phyloP scores from a whole-genome alignment of 2,888 invertebrate species.

The Chalcosyrphus nemorum region DNA sequence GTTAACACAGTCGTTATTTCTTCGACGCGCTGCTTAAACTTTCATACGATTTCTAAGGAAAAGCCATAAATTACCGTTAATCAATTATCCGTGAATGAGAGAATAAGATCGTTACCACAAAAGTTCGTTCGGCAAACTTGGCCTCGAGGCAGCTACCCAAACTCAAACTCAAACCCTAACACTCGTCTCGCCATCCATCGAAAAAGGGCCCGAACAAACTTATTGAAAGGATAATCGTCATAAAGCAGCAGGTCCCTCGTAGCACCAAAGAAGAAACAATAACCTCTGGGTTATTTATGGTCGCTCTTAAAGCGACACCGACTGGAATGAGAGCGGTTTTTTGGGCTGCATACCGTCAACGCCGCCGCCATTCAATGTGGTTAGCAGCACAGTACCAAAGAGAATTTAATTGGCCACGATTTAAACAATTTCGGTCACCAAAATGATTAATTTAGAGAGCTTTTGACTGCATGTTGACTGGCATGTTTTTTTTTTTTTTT shows the following conservation, averaged over 20 bases:
- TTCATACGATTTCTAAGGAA: constrained; percentile 56
- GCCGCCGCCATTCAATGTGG: constrained; percentile 3
- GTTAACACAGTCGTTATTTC: constrained; percentile 35
- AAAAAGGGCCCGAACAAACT: constrained; percentile 35
- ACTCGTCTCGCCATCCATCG: not conserved
- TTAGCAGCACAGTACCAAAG: constrained; percentile 9
- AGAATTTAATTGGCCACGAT: constrained; percentile 63
- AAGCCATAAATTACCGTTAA: constrained; percentile 66
- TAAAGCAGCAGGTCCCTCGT: constrained; percentile 44
- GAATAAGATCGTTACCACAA: constrained; percentile 53
- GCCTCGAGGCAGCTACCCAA: not conserved
- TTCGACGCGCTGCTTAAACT: constrained; percentile 44
- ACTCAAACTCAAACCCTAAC: not conserved
- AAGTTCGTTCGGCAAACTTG: constrained; percentile 43
- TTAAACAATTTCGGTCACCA: constrained; percentile 47
- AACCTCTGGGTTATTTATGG: constrained; percentile 65
- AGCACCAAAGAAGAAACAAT: constrained; percentile 55
- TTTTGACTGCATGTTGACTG: constrained; percentile 43
- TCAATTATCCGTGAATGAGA: constrained; percentile 69
- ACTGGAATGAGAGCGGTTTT: constrained; percentile 1
- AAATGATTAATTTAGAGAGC: constrained; percentile 60
- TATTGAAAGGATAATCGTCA: constrained; percentile 71
- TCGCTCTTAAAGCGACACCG: constrained; percentile 26
- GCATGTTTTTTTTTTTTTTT: constrained; percentile 5
- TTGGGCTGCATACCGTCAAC: not conserved